Evolutionary conservation across 2,888 invertebrate species (phyloP), one percentile per base, ranked within the genome.

Genomic region (Parnassius mnemosyne): DNA sequence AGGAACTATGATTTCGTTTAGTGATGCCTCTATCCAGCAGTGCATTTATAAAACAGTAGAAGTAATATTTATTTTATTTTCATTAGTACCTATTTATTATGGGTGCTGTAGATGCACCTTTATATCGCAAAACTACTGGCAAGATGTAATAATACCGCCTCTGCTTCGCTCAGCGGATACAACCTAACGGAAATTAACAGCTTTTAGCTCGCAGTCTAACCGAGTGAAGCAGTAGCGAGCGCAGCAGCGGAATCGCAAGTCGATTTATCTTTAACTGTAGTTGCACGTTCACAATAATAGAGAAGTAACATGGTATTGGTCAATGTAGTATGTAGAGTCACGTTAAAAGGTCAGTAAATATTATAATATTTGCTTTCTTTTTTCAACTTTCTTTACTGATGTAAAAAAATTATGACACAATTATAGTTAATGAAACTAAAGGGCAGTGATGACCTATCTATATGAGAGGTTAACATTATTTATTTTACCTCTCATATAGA

Each of bases 101-200:
- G 34, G 7, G 60, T 69, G 69, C 44, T 60, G 52, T 63, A 51
- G 44, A 62, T 41, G 56, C 46, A 66, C 44, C 71, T 66, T 73
- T 75, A 76, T 71, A 70, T 78, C 77, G 77, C 85, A 84, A 86
- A 34, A 85, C 84, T 83, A 77, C 78, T 83, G 74, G 80, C 73
- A 85, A 87, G 85, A 85, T 85, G 85, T 85, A 88, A 88, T 89
- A 89, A 88, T 86, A 83, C 84, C 72, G 72, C 78, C 74, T 79
- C 76, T 74, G 77, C 83, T 75, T 76, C 74, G 81, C 84, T 82
- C 79, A 77, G 77, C 75, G 84, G 84, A 86, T 87, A 87, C 87
- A 86, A 82, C 82, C 83, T 73, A 77, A 84, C 89, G 89, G 89
- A 90, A 90, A 90, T 89, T 89, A 90, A 89, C 86, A 85, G 85